Base-by-base conservation (phyloP, 1,140 invertebrate species). In the Triops longicaudatus region DNA sequence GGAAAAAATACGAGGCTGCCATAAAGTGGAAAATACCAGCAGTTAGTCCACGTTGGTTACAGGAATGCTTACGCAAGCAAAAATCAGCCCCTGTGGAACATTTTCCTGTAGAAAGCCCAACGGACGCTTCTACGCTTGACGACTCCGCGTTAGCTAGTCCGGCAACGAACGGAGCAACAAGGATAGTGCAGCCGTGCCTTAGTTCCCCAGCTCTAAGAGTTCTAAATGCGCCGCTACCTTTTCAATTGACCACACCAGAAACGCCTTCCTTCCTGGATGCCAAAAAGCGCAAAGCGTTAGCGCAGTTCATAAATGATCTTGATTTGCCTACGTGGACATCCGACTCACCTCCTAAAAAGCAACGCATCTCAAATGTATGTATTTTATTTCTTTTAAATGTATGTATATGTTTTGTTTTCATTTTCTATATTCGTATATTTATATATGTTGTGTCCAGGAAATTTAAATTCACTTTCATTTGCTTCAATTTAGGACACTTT, bases 1-100 rank as follows among this genome's bases (percentile, higher is more conserved):
- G 94, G 0, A 89, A 90, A 73, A 97, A 97, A 82, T 96, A 94
- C 83, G 83, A 84, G 43, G 94, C 92, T 10, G 92, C 94, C 0
- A 83, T 92, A 0, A 93, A 93, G 82, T 97, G 94, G 95, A 87
- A 88, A 22, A 82, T 94, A 74, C 85, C 93, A 88, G 91, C 91
- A 27, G 89, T 96, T 1, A 89, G 82, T 1, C 88, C 89, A 27
- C 83, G 89, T 17, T 97, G 95, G 95, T 81, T 97, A 31, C 82
- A 91, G 44, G 85, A 87, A 27, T 95, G 93, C 84, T 89, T 89
- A 9, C 81, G 82, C 10, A 80, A 84, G 7, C 87, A 88, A 1
- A 81, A 82, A 22, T 83, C 86, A 5, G 84, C 72, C 9, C 26
- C 28, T 1, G 78, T 76, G 28, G 75, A 12, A 2, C 26, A 76